These are phyloP conservation scores for Troides oblongomaculatus DNA, from an alignment of 2,888 invertebrate species.

Conservation along the genomic window DNA sequence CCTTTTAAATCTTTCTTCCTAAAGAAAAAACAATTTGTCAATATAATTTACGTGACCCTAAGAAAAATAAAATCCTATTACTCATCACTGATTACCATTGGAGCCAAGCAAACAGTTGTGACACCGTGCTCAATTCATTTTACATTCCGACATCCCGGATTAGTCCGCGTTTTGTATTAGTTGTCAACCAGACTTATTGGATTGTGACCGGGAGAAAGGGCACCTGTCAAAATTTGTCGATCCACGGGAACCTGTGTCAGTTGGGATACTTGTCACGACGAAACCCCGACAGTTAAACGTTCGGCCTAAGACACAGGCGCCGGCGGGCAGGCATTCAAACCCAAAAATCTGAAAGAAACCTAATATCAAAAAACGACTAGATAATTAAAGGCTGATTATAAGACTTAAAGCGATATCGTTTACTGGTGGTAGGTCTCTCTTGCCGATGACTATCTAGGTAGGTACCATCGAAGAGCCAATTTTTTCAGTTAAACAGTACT, in stretches of 20 bases:
- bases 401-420: too few species aligned
- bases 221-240: conserved; percentile 67
- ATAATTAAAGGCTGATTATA: too few species aligned
- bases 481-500: too few species aligned
- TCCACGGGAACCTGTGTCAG: conserved; percentile 56
- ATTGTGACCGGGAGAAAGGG: conserved; percentile 33
- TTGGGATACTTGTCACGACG: conserved; percentile 34
- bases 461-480: too few species aligned
- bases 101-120: conserved; percentile 3
- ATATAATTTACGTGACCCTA: too few species aligned
- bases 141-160: conserved; percentile 13
- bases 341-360: too few species aligned
- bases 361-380: too few species aligned
- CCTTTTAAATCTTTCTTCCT: too few species aligned
- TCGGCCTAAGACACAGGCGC: conserved; percentile 33
- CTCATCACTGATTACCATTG: neutral
- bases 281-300: conserved; percentile 26
- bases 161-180: conserved; percentile 13
- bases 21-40: too few species aligned
- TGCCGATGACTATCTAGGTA: too few species aligned
- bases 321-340: neutral
- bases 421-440: too few species aligned
- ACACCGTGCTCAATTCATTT: conserved; percentile 5
- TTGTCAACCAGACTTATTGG: conserved; percentile 26
- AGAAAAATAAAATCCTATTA: too few species aligned